These are phyloP conservation scores for Harpegnathos saltator DNA, from an alignment of 1,140 invertebrate genomes.

Conservation along the genomic window DNA sequence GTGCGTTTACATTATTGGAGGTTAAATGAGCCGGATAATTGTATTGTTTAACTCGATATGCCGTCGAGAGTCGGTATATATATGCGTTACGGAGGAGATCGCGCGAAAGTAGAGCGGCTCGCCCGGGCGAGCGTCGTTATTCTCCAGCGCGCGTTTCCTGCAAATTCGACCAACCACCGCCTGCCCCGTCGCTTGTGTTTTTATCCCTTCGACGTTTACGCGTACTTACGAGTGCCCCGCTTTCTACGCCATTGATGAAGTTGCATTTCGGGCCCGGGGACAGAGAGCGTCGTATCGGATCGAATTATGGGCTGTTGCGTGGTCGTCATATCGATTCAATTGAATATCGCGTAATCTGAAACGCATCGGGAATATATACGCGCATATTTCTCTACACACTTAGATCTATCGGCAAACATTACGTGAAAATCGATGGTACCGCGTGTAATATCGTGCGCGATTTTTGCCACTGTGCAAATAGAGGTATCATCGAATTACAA, in stretches of 20 bases:
- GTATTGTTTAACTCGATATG: slow-evolving; percentile 49
- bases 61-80: not conserved
- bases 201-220: slow-evolving; percentile 1
- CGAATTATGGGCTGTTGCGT: slow-evolving; percentile 59
- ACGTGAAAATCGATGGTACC: slow-evolving; percentile 52
- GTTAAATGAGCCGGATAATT: slow-evolving; percentile 56
- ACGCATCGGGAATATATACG: slow-evolving; percentile 51
- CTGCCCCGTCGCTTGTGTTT: not conserved
- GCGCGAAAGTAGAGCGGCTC: not conserved
- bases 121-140: not conserved
- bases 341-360: slow-evolving; percentile 42
- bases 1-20: slow-evolving; percentile 48
- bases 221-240: not conserved
- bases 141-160: not conserved
- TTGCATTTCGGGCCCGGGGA: slow-evolving; percentile 9
- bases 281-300: slow-evolving; percentile 20
- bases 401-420: slow-evolving; percentile 59
- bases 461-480: slow-evolving; percentile 50
- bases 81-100: slow-evolving; percentile 33
- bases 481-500: not conserved
- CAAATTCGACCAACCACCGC: too few species aligned
- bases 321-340: slow-evolving; percentile 54
- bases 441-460: slow-evolving; percentile 36
- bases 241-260: slow-evolving; percentile 10
- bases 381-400: slow-evolving; percentile 55